phyloP scores from a whole-genome alignment of 2,113 vertebrate species.

The Gallinago jamesoni region DNA sequence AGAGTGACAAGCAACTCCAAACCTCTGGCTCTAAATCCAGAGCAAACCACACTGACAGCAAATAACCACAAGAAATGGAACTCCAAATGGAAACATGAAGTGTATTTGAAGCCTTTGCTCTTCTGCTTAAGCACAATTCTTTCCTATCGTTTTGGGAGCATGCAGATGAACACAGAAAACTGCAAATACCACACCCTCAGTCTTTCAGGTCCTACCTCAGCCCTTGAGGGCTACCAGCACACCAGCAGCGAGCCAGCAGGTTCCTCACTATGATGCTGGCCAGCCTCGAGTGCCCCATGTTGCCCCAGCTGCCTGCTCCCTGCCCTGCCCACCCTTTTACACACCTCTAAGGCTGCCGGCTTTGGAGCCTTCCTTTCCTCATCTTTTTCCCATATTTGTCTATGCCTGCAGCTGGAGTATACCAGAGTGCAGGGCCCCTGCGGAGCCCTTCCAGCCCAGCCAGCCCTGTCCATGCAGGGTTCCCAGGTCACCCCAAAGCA shows the following conservation, averaged over 20 bases:
- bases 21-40: background rate
- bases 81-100: background rate
- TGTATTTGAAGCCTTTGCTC: background rate
- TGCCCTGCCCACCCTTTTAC: background rate
- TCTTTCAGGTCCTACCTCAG: background rate
- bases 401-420: accelerated
- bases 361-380: background rate
- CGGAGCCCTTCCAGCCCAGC: background rate
- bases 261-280: background rate
- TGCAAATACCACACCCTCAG: background rate
- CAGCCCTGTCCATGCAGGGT: background rate
- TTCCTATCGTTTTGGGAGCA: background rate
- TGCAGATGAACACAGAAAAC: background rate
- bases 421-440: background rate
- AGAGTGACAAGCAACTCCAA: background rate
- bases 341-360: background rate
- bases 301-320: background rate
- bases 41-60: background rate
- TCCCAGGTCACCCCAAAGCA: background rate
- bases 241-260: background rate
- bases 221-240: background rate
- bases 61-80: background rate
- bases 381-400: background rate
- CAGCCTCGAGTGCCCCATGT: accelerated
- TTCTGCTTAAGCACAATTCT: background rate